Evolutionary conservation across 2,888 invertebrate genomes (phyloP), one percentile per base, ranked within the genome.

Genomic region (Rhamphomyia laevipes): DNA sequence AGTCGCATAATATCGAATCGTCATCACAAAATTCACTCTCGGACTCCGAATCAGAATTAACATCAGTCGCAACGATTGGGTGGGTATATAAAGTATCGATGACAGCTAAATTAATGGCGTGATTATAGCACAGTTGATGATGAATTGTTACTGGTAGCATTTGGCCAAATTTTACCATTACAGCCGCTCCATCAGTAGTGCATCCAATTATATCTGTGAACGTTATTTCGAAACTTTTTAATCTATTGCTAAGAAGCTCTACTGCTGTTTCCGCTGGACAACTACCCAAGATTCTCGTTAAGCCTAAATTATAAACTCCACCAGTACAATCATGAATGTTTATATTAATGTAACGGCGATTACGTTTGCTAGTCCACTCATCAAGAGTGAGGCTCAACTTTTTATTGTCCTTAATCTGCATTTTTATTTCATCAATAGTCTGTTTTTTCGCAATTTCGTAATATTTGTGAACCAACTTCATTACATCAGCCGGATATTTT

Each of bases 281-380:
- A n/a, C 23, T 23, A 23, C 42, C n/a, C 13, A 27, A 21, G 6
- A 42, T n/a, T 23, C 23, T 27, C 6, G 17, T 13, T 17, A 40
- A 18, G 5, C 40, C 21, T n/a, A 42, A 42, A 42, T 42, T 42
- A n/a, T 42, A 21, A 23, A 16, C n/a, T n/a, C 16, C 15, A 10
- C n/a, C 6, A 27, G 5, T n/a, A 42, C 27, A 16, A 27, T 27
- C n/a, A 53, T 52, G 48, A 52, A 42, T 23, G n/a, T 27, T 13
- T 42, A 42, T 42, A n/a, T 42, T 27, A 3, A 42, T 13, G 16
- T 15, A 42, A 16, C 15, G 6, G n/a, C n/a, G n/a, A 27, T 42
- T 42, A 15, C 37, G 15, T n/a, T 17, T 5, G 11, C 45, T 45
- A 9, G 45, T 45, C 27, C 45, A 45, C 17, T 45, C 38, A 23